These are phyloP conservation scores for Thalassaphorura encarpata DNA, from an alignment of 1,140 invertebrate genomes.

Conservation along the genomic window DNA sequence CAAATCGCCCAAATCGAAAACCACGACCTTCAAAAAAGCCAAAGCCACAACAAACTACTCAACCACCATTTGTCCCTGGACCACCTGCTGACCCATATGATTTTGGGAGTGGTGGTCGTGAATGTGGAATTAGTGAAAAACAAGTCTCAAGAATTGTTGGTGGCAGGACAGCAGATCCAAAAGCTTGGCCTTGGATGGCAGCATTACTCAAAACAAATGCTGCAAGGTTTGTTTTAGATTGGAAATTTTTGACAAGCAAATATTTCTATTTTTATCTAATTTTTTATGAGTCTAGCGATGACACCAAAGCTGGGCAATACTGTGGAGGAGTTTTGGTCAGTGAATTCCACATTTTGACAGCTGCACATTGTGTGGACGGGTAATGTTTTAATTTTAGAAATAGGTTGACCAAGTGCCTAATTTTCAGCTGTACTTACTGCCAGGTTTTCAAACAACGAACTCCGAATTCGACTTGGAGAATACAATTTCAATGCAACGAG, in stretches of 20 bases:
- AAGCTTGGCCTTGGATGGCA: conserved; percentile 68
- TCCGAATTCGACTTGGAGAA: conserved; percentile 64
- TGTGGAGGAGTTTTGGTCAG: conserved; percentile 71
- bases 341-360: conserved; percentile 64
- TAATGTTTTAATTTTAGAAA: conserved; percentile 5
- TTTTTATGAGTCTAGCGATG: conserved; percentile 2
- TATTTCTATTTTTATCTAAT: background rate
- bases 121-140: conserved; percentile 20
- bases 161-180: conserved; percentile 51
- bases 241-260: background rate
- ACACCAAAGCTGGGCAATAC: conserved; percentile 38
- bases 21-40: background rate
- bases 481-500: conserved; percentile 57
- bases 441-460: conserved; percentile 49
- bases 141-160: conserved; percentile 39
- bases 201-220: conserved; percentile 12
- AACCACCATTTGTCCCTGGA: background rate
- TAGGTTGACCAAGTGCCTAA: background rate
- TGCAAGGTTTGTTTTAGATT: background rate
- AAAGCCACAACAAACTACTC: background rate
- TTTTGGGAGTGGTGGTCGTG: no score
- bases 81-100: no score
- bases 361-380: conserved; percentile 36
- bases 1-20: background rate
- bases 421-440: background rate